These are phyloP conservation scores for Axis porcinus DNA, from an alignment of 2,113 vertebrate genomes.

Conservation along the genomic window DNA sequence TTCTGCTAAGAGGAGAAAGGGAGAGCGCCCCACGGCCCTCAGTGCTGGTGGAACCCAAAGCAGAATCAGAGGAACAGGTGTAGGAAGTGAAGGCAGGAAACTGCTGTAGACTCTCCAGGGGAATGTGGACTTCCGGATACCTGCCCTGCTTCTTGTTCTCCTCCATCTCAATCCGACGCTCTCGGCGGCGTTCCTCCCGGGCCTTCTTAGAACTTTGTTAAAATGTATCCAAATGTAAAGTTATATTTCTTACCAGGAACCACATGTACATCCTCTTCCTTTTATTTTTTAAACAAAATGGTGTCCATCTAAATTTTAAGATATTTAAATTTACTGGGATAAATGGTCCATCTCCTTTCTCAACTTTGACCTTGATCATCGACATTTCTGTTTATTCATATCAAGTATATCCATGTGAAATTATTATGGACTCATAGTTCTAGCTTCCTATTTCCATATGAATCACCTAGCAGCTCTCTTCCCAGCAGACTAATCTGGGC, in stretches of 20 bases:
- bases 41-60: conserved; percentile 74
- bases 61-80: conserved; percentile 74
- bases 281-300: not conserved
- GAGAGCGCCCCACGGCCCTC: conserved; percentile 79
- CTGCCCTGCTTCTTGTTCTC: too few relatives aligned
- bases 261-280: not conserved
- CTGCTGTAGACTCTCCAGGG: conserved; percentile 97
- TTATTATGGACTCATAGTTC: not conserved
- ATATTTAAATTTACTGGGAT: not conserved
- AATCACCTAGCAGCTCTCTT: not conserved
- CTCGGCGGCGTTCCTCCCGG: too few relatives aligned
- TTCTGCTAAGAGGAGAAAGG: conserved; percentile 79
- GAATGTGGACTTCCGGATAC: conserved; percentile 97
- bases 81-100: conserved; percentile 94
- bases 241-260: not conserved
- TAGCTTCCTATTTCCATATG: not conserved
- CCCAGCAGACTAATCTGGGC: not conserved
- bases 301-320: not conserved
- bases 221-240: not conserved
- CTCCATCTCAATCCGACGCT: too few relatives aligned
- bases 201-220: not conserved
- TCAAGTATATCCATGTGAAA: not conserved
- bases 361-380: not conserved
- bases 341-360: not conserved
- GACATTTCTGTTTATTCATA: not conserved